These are phyloP conservation scores for Dicrostonyx torquatus DNA, from an alignment of 2,797 vertebrate genomes.

Conservation along the genomic window DNA sequence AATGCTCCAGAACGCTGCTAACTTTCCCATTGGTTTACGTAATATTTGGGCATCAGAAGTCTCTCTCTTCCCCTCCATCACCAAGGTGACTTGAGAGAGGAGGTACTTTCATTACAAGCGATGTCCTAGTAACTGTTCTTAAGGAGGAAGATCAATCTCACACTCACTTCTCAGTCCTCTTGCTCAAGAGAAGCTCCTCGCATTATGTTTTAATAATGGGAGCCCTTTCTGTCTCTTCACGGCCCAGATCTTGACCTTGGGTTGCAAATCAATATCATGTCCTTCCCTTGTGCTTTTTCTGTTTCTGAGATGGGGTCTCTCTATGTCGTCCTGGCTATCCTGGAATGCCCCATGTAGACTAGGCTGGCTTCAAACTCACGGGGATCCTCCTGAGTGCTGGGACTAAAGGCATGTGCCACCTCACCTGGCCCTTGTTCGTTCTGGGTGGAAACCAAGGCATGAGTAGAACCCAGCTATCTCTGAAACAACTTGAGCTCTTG, in stretches of 20 bases:
- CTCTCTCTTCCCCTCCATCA: background rate
- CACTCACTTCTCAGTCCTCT: background rate
- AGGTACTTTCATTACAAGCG: background rate
- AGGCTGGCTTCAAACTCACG: background rate
- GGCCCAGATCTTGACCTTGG: background rate
- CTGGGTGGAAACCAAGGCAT: background rate
- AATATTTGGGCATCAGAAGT: background rate
- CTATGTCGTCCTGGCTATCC: background rate
- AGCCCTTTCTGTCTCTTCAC: background rate
- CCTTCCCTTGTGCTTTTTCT: background rate
- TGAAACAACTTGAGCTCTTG: background rate
- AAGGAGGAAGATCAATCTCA: background rate
- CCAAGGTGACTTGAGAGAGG: background rate
- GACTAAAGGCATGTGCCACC: background rate
- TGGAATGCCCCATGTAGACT: background rate
- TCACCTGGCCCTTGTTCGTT: background rate
- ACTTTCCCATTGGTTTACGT: background rate
- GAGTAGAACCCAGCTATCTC: background rate
- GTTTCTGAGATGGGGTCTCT: background rate
- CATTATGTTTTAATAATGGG: background rate
- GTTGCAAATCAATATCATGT: background rate
- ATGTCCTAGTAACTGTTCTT: background rate
- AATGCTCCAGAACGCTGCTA: background rate
- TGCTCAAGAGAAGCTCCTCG: background rate
- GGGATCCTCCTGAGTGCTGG: background rate